A percentile compares a stretch with the other conserved stretches of the same genome.
Evolutionary conservation across 2,888 invertebrate species (phyloP).

Genomic region (Cephonodes hylas): DNA sequence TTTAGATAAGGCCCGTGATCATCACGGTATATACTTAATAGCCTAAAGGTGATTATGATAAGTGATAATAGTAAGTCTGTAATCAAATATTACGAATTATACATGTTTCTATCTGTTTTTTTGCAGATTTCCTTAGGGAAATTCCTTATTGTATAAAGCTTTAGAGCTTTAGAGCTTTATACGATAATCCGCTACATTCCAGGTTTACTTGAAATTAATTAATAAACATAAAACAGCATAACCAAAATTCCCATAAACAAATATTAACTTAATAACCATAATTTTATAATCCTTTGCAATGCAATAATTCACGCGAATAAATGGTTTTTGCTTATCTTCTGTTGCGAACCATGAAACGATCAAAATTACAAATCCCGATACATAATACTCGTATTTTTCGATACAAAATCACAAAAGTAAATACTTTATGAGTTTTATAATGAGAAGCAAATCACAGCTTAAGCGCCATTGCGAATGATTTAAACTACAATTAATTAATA

Average conservation of each 20-base stretch:
- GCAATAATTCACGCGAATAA: neutral
- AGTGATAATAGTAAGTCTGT: no score
- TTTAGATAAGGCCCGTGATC: no score
- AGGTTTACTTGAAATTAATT: no score
- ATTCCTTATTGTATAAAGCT: no score
- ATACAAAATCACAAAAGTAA: neutral
- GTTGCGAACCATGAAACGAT: neutral
- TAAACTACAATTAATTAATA: neutral
- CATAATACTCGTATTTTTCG: neutral
- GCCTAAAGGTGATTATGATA: no score
- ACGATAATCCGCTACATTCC: no score
- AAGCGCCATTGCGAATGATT: neutral
- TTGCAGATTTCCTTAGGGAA: no score
- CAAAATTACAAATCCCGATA: neutral
- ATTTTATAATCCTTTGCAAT: neutral
- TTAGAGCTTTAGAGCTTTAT: no score
- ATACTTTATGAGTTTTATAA: conserved; percentile 1
- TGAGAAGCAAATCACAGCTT: neutral
- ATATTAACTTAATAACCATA: neutral
- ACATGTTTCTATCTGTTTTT: no score
- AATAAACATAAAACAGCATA: neutral
- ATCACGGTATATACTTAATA: no score
- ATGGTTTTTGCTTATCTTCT: neutral
- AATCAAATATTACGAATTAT: no score
- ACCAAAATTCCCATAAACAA: neutral